phyloP scores from a whole-genome alignment of 1,140 invertebrate genomes.

The Vanessa atalanta region DNA sequence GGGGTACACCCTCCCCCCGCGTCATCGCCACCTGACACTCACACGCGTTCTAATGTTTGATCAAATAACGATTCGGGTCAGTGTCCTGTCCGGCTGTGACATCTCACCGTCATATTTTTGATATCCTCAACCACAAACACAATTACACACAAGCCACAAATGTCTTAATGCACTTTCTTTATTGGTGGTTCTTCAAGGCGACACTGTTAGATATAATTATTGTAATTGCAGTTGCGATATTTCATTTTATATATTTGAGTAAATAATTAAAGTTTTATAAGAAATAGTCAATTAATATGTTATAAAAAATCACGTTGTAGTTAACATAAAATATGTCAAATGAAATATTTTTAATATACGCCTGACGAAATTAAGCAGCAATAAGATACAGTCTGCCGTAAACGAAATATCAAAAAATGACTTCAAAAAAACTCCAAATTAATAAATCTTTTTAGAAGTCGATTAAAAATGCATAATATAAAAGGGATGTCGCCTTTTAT shows the following conservation, averaged over 20 bases:
- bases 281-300: no score
- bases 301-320: neutral
- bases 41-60: constrained; percentile 53
- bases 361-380: neutral
- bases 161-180: constrained; percentile 26
- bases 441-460: no score
- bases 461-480: no score
- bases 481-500: no score
- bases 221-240: constrained; percentile 53
- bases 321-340: neutral
- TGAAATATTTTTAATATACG: neutral
- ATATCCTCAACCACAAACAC: constrained; percentile 26
- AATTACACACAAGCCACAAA: neutral
- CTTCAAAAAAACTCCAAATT: no score
- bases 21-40: constrained; percentile 74
- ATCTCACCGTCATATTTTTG: constrained; percentile 56
- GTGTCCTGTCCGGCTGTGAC: constrained; percentile 71
- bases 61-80: constrained; percentile 56
- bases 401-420: neutral
- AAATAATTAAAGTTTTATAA: neutral
- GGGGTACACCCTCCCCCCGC: constrained; percentile 70
- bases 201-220: constrained; percentile 32
- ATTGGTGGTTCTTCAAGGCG: neutral
- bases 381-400: neutral
- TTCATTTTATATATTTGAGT: constrained; percentile 25